phyloP scores from a whole-genome alignment of 2,888 invertebrate species.

The Chrysodeixis includens region DNA sequence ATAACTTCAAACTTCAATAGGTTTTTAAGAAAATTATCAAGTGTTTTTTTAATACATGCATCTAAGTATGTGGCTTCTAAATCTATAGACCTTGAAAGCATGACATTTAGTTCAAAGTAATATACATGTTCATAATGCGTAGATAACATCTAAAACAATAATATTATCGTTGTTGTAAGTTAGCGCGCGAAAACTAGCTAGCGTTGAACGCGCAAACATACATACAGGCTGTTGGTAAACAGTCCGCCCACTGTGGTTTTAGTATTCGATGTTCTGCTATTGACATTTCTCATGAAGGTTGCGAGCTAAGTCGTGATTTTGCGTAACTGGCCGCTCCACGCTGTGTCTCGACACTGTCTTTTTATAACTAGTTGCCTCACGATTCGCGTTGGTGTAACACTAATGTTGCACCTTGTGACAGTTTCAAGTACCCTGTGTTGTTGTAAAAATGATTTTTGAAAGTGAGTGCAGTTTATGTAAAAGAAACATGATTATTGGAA shows the following conservation, averaged over 20 bases:
- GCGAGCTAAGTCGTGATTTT: conserved; percentile 83
- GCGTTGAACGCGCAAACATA: conserved; percentile 38
- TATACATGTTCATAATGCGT: conserved; percentile 3
- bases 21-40: too few relatives aligned
- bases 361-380: conserved; percentile 78
- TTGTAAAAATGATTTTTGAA: conserved; percentile 64
- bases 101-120: background rate
- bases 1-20: too few relatives aligned
- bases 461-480: conserved; percentile 59
- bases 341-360: conserved; percentile 72
- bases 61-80: background rate
- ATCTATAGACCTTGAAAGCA: background rate
- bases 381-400: conserved; percentile 70
- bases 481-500: conserved; percentile 19
- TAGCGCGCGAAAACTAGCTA: conserved; percentile 26
- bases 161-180: conserved; percentile 27
- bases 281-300: conserved; percentile 88
- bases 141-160: conserved; percentile 54
- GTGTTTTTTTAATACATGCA: too few relatives aligned
- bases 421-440: conserved; percentile 44
- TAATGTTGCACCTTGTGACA: conserved; percentile 57
- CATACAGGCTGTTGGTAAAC: conserved; percentile 69
- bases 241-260: conserved; percentile 64
- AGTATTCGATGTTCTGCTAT: conserved; percentile 79
- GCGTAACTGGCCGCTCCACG: conserved; percentile 82